Evolutionary conservation across 2,797 vertebrate species (phyloP), one percentile per base, ranked within the genome.

Genomic region (Cyprinella venusta): DNA sequence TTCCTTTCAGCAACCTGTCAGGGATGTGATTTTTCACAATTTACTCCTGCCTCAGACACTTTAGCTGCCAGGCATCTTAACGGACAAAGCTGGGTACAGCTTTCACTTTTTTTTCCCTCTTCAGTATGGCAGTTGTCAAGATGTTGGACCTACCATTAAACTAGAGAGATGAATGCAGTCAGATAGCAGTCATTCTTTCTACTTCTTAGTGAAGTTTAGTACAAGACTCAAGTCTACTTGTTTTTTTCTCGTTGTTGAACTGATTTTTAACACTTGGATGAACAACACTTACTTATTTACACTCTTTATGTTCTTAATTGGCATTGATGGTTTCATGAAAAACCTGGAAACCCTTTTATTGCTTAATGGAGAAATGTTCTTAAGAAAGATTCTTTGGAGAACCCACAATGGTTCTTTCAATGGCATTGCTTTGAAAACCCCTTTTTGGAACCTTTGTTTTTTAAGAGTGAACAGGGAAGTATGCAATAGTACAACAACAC

Each of bases 21-120:
- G 42, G 63, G 67, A 77, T 64, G 82, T 63, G 75, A 83, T 83
- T 78, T 78, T 83, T 83, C 65, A 78, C 82, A 71, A 71, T 83
- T 71, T 83, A 83, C 82, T 52, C 82, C 38, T 59, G 38, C 36
- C 59, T 70, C 77, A 56, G 40, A 76, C 72, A 80, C 76, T 80
- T 61, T 61, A 70, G 77, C 81, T 86, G 77, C 65, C 45, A 68
- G 71, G 33, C 64, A 42, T 59, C 76, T 84, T 80, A 75, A 26
- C 50, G n/a, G 64, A 56, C 72, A 70, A 78, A 36, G 61, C 68
- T 48, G n/a, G 38, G 67, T 63, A 81, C 70, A 38, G 52, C 64
- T 69, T 52, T 50, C 33, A 56, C 40, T 63, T 68, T 70, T 67
- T 67, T 77, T 48, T 16, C 1, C 1, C 61, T 7, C 8, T 16